Evolutionary conservation across 2,888 invertebrate species (phyloP).

Genomic region (Colostygia pectinataria): DNA sequence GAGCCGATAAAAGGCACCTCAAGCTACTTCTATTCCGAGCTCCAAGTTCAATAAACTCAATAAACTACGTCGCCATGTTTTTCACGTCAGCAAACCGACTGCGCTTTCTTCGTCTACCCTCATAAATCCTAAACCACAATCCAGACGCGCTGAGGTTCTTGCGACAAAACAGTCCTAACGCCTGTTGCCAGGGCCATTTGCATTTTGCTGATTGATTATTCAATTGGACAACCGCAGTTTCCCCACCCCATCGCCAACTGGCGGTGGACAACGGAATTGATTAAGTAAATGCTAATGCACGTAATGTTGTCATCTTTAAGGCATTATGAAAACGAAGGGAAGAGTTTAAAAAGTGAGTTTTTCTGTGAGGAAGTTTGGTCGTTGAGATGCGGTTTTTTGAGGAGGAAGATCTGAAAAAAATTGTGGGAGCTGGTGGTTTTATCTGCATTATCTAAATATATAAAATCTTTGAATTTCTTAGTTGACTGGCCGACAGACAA

Average conservation of each 20-base stretch:
- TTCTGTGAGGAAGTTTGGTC: no score
- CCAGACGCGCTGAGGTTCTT: conserved; percentile 17
- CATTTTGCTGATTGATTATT: conserved; percentile 79
- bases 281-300: conserved; percentile 70
- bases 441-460: no score
- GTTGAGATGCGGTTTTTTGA: background rate
- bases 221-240: conserved; percentile 63
- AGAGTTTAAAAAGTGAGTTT: conserved; percentile 1
- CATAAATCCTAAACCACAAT: conserved; percentile 23
- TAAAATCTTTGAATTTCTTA: no score
- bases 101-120: conserved; percentile 21
- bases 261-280: conserved; percentile 62
- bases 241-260: conserved; percentile 34
- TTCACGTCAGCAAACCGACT: conserved; percentile 1
- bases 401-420: no score
- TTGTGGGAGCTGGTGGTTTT: no score
- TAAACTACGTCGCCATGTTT: conserved; percentile 6
- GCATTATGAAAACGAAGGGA: conserved; percentile 28
- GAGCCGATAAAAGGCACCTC: background rate
- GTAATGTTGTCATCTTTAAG: conserved; percentile 52
- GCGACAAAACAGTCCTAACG: conserved; percentile 46
- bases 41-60: conserved; percentile 8
- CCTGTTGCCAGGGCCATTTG: conserved; percentile 74
- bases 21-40: no score
- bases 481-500: no score